These are phyloP conservation scores for Dryas iulia DNA, from an alignment of 1,140 invertebrate genomes.

Conservation along the genomic window DNA sequence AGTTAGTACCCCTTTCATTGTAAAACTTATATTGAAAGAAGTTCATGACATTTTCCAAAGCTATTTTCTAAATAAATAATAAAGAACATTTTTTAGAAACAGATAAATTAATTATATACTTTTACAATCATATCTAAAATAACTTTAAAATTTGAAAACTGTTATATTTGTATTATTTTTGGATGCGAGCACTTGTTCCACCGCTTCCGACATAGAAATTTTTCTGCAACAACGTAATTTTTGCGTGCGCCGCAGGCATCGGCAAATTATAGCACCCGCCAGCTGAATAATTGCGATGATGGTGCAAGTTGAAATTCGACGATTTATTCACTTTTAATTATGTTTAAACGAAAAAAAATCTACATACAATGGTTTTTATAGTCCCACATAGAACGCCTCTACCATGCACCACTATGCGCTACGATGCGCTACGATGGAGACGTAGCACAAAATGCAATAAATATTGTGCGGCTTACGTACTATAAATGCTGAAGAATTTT, in stretches of 20 bases:
- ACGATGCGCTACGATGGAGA: slow-evolving; percentile 25
- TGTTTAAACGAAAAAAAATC: neutral
- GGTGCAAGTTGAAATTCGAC: slow-evolving; percentile 48
- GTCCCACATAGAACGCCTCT: neutral
- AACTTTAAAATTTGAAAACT: no score
- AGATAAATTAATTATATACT: no score
- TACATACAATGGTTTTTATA: neutral
- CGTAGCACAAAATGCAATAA: slow-evolving; percentile 21
- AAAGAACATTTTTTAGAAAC: neutral
- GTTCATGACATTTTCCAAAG: neutral
- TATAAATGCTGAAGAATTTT: neutral
- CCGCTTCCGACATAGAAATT: slow-evolving; percentile 34
- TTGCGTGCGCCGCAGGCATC: slow-evolving; percentile 51
- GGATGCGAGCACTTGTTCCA: slow-evolving; percentile 19
- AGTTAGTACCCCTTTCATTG: slow-evolving; percentile 9
- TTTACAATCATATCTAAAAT: no score
- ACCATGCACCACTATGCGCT: slow-evolving; percentile 31
- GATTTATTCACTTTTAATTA: slow-evolving; percentile 72
- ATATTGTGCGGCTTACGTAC: neutral
- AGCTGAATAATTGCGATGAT: slow-evolving; percentile 63
- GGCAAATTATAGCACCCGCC: slow-evolving; percentile 67
- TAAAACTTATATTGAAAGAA: neutral
- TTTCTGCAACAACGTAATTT: slow-evolving; percentile 68
- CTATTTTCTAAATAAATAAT: neutral
- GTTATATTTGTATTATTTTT: neutral